Conservation (phyloP, 2,888 invertebrate species). For the Gari tellinella region DNA sequence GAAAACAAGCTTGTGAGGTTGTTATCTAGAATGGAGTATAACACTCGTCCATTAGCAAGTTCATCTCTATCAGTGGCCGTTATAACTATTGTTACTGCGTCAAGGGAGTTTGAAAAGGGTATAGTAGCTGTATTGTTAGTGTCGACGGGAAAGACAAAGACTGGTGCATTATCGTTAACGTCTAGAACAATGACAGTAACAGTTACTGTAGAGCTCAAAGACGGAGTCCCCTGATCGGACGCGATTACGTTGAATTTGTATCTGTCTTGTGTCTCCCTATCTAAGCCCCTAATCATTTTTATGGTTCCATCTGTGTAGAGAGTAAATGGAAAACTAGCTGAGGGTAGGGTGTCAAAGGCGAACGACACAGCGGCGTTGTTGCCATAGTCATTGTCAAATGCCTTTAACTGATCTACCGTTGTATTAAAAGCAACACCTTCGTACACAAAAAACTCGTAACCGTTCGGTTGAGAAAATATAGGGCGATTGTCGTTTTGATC, state of each 20-base stretch:
- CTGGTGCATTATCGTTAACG: conserved; percentile 72
- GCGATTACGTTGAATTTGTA: conserved; percentile 70
- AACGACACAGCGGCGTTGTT: conserved; percentile 54
- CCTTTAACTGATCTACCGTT: conserved; percentile 62
- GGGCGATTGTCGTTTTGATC: conserved; percentile 73
- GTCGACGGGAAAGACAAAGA: conserved; percentile 66
- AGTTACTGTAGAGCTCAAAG: conserved; percentile 64
- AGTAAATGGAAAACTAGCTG: conserved; percentile 59
- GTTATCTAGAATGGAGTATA: conserved; percentile 43
- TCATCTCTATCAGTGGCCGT: conserved; percentile 65
- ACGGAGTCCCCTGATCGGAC: conserved; percentile 61
- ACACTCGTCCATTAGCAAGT: conserved; percentile 59
- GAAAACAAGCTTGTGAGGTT: conserved; percentile 44
- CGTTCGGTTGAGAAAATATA: conserved; percentile 56
- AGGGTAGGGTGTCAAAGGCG: conserved; percentile 38
- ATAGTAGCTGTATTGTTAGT: conserved; percentile 67
- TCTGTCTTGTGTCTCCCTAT: conserved; percentile 60
- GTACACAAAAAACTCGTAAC: conserved; percentile 59
- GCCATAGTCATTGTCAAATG: conserved; percentile 66
- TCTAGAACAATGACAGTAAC: conserved; percentile 68
- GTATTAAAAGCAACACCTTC: conserved; percentile 64
- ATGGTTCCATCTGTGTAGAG: conserved; percentile 66
- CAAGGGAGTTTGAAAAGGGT: conserved; percentile 59
- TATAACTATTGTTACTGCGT: conserved; percentile 57
- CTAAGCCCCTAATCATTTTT: conserved; percentile 62